These are phyloP conservation scores for Drosophila repletoides DNA, from an alignment of 1,140 invertebrate species.

Conservation along the genomic window DNA sequence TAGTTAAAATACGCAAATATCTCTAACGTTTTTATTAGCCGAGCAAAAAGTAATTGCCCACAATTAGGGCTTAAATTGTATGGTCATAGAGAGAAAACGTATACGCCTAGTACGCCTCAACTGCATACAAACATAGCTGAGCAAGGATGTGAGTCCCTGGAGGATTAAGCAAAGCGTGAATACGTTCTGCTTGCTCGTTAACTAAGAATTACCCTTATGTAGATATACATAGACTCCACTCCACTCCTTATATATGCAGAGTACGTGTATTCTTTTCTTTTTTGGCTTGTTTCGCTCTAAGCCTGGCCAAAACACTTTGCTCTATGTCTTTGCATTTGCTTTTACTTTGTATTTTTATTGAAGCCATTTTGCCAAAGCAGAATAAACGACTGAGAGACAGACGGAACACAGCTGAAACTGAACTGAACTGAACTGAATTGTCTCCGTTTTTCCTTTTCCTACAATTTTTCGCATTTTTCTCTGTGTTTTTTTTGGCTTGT, in stretches of 20 bases:
- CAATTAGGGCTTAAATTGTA: constrained; percentile 74
- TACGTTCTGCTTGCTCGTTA: constrained; percentile 73
- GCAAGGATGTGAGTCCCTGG: constrained; percentile 34
- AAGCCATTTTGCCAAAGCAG: constrained; percentile 42
- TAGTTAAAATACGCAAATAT: constrained; percentile 79
- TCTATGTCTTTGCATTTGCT: constrained; percentile 32
- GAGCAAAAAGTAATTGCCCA: constrained; percentile 71
- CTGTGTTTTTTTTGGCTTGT: not conserved
- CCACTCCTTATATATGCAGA: constrained; percentile 14
- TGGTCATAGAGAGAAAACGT: constrained; percentile 42
- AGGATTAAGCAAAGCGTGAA: constrained; percentile 70
- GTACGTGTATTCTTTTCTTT: constrained; percentile 17
- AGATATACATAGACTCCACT: constrained; percentile 8
- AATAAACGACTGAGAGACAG: constrained; percentile 21
- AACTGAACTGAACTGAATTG: not conserved
- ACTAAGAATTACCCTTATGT: constrained; percentile 71
- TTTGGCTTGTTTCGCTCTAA: constrained; percentile 4
- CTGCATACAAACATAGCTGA: constrained; percentile 17
- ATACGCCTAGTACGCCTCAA: no score
- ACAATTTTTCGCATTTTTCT: not conserved
- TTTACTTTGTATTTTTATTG: constrained; percentile 62
- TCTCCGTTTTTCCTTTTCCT: constrained; percentile 3
- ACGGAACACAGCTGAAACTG: constrained; percentile 11
- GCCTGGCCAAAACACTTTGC: constrained; percentile 12
- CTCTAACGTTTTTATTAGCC: constrained; percentile 78